phyloP scores from a whole-genome alignment of 2,888 invertebrate genomes.

The Catotricha subobsoleta region DNA sequence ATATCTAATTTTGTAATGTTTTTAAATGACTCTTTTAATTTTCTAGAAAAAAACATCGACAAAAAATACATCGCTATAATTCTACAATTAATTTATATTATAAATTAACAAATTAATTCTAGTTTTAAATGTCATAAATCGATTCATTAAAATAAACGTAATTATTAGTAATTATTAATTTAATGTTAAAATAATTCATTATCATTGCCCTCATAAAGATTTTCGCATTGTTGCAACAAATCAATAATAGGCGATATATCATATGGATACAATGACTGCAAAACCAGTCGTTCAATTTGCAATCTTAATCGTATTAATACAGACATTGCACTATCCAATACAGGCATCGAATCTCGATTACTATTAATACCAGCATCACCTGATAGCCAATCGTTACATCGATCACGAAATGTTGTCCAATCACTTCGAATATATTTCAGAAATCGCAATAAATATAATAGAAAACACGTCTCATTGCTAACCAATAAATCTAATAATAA shows the following conservation, averaged over 20 bases:
- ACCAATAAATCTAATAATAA: conserved; percentile 69
- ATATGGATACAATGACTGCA: conserved; percentile 70
- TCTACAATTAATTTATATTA: too few relatives aligned
- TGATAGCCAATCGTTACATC: conserved; percentile 39
- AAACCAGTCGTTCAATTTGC: conserved; percentile 66
- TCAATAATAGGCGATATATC: conserved; percentile 76
- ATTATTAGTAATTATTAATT: too few relatives aligned
- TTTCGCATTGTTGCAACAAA: conserved; percentile 66
- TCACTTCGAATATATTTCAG: conserved; percentile 68
- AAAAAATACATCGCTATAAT: too few relatives aligned
- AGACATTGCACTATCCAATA: conserved; percentile 66
- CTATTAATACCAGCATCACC: background rate
- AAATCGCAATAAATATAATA: conserved; percentile 65
- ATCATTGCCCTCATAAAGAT: conserved; percentile 67
- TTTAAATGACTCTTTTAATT: too few relatives aligned
- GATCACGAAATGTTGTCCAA: conserved; percentile 65
- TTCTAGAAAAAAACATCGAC: too few relatives aligned
- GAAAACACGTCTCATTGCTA: conserved; percentile 79
- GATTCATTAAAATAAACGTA: too few relatives aligned
- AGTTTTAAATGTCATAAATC: too few relatives aligned
- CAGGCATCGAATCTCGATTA: conserved; percentile 26
- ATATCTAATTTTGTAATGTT: too few relatives aligned
- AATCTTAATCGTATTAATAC: conserved; percentile 60
- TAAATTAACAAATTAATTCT: too few relatives aligned
- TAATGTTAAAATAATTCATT: background rate